Percentiles rank a stretch among this genome's conserved stretches.
Conservation (phyloP, 2,888 invertebrate species). For the Cenopis cana region DNA sequence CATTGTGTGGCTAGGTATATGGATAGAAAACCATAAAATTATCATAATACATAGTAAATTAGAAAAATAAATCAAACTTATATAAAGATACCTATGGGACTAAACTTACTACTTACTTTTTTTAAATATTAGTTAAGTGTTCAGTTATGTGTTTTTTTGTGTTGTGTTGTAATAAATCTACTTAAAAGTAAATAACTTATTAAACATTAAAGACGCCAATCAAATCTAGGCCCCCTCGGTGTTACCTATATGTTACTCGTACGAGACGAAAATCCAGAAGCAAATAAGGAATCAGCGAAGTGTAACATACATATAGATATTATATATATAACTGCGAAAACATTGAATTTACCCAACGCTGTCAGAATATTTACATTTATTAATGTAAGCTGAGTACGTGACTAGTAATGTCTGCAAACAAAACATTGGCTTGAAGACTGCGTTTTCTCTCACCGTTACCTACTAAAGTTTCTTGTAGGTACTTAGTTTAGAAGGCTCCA, state of each 20-base stretch:
- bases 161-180: no score
- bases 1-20: no score
- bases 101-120: no score
- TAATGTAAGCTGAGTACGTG: conserved; percentile 23
- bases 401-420: conserved; percentile 23
- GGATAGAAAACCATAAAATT: no score
- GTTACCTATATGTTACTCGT: background rate
- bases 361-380: conserved; percentile 28
- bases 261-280: background rate
- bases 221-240: no score
- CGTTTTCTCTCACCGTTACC: conserved; percentile 17
- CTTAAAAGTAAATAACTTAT: no score
- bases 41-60: no score
- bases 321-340: background rate
- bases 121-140: no score
- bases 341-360: background rate
- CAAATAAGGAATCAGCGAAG: background rate
- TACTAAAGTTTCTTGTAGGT: conserved; percentile 3
- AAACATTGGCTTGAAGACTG: background rate
- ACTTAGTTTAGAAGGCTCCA: conserved; percentile 2
- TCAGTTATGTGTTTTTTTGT: no score
- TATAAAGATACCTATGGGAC: no score
- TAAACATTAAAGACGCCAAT: no score
- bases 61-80: no score
- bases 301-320: background rate